Evolutionary conservation across 2,888 invertebrate genomes (phyloP).

Genomic region (Xylocampa areola): DNA sequence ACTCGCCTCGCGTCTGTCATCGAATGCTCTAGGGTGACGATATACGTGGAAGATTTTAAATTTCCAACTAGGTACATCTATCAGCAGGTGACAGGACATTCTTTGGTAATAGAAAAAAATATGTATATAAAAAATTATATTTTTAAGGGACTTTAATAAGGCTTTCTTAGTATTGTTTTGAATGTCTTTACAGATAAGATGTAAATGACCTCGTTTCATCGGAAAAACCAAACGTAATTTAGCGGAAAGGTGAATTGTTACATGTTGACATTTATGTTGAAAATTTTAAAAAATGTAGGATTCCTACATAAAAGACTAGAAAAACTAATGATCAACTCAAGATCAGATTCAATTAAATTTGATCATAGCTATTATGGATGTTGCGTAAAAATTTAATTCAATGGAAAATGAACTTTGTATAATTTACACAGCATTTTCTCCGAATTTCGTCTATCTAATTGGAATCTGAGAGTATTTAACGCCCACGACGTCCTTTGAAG

Average conservation of each 20-base stretch:
- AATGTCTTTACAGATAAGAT: slow-evolving; percentile 1
- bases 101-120: slow-evolving; percentile 15
- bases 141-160: no score
- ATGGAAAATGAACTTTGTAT: slow-evolving; percentile 32
- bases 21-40: slow-evolving; percentile 65
- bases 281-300: no score
- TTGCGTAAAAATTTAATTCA: slow-evolving; percentile 10
- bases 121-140: not conserved
- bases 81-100: slow-evolving; percentile 49
- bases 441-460: slow-evolving; percentile 64
- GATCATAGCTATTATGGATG: not conserved
- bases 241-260: slow-evolving; percentile 12
- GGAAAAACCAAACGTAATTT: slow-evolving; percentile 22
- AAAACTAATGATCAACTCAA: not conserved
- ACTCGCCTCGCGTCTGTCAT: slow-evolving; percentile 71
- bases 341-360: not conserved
- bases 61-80: slow-evolving; percentile 51
- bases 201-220: slow-evolving; percentile 1
- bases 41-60: slow-evolving; percentile 78
- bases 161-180: no score
- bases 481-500: slow-evolving; percentile 30
- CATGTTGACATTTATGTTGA: no score
- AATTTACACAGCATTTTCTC: slow-evolving; percentile 56
- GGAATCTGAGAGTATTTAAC: slow-evolving; percentile 64
- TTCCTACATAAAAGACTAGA: no score